phyloP scores from a whole-genome alignment of 1,140 invertebrate genomes.

The Aphaenogaster ashmeadi region DNA sequence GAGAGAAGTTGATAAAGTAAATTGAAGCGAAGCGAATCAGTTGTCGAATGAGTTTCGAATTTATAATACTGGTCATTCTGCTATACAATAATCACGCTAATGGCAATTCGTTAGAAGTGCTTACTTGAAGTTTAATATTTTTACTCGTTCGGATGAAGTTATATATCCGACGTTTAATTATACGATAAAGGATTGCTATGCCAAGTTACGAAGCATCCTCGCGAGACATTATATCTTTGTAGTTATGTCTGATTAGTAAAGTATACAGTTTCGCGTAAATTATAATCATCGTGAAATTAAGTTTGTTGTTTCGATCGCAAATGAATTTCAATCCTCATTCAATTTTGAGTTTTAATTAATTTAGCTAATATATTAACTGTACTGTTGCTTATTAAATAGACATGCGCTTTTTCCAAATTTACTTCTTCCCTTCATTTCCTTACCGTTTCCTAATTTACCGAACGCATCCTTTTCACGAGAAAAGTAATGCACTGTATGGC shows the following conservation, averaged over 20 bases:
- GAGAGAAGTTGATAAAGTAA: neutral
- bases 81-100: neutral
- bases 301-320: neutral
- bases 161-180: conserved; percentile 32
- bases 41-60: conserved; percentile 13
- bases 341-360: neutral
- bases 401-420: neutral
- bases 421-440: conserved; percentile 7
- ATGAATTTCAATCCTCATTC: neutral
- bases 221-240: conserved; percentile 5
- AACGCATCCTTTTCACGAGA: neutral
- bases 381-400: neutral
- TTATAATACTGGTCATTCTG: neutral
- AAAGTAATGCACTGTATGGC: conserved; percentile 3
- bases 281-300: neutral
- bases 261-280: conserved; percentile 9
- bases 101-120: neutral
- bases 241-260: conserved; percentile 3
- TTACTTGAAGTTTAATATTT: conserved; percentile 5
- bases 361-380: neutral
- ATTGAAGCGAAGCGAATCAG: neutral
- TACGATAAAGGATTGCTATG: neutral
- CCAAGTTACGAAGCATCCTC: conserved; percentile 21
- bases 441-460: neutral
- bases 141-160: neutral